Evolutionary conservation across 2,888 invertebrate genomes (phyloP).

Genomic region (Chaetogeoica ovagalla): DNA sequence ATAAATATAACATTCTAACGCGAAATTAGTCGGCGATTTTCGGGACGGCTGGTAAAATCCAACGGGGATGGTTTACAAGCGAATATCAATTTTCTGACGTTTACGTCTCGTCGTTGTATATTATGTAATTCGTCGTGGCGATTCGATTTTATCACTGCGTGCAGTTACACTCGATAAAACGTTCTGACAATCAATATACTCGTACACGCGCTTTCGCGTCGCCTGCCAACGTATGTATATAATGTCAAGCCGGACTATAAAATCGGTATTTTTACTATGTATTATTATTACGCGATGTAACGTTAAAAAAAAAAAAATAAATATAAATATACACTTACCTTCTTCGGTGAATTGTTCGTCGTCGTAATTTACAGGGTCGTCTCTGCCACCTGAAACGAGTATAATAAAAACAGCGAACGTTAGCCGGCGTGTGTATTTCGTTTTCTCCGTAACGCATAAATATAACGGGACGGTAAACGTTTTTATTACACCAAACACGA

Average conservation of each 20-base stretch:
- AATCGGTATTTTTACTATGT: conserved; percentile 14
- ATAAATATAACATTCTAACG: not conserved
- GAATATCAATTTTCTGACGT: not conserved
- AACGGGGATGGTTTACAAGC: not conserved
- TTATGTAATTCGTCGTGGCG: not conserved
- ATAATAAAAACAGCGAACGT: conserved; percentile 36
- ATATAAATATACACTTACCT: conserved; percentile 60
- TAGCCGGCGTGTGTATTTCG: not conserved
- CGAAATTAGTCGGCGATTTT: not conserved
- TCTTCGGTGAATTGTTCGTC: conserved; percentile 62
- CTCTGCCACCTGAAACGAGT: conserved; percentile 59
- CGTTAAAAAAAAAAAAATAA: conserved; percentile 49
- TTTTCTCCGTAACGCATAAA: not conserved
- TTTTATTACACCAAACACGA: too few relatives aligned
- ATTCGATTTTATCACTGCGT: conserved; percentile 2
- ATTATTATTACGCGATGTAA: not conserved
- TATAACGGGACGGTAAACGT: too few relatives aligned
- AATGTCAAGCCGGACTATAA: conserved; percentile 6
- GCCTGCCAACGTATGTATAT: not conserved
- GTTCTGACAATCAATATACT: conserved; percentile 9
- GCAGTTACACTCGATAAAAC: not conserved
- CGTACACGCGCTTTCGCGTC: not conserved
- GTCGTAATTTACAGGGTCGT: conserved; percentile 55
- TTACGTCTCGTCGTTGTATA: not conserved
- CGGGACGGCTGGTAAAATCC: conserved; percentile 8